Evolutionary conservation across 2,113 vertebrate species (phyloP), one percentile per base, ranked within the genome.

Genomic region (Lepus timidus): DNA sequence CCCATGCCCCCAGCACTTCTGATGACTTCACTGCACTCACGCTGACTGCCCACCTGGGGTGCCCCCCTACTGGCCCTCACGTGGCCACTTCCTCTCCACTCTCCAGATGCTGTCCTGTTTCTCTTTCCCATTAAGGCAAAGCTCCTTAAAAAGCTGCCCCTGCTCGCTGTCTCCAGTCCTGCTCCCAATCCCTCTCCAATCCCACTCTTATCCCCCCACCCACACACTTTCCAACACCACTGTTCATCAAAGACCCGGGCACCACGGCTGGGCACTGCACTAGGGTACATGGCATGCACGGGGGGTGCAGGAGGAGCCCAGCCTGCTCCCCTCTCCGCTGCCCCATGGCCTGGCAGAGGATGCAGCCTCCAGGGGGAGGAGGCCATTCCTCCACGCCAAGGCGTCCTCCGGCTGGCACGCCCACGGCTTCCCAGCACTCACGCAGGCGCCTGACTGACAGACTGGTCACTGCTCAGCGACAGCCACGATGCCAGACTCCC

Each of bases 201-300:
- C 67, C 33, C 68, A 17, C 7, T 29, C 82, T 25, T 9, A n/a
- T 11, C 29, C 27, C n/a, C n/a, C 44, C 39, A 29, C 19, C 23
- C 22, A 62, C 68, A 55, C 17, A 31, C 29, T 36, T 10, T 22
- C 39, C 25, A 52, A n/a, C 1, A 2, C 70, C 25, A 74, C 29
- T 61, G 17, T 25, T 68, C 51, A 68, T 55, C 49, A n/a, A 64
- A 61, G 65, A 31, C 70, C 31, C 31, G 16, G n/a, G 3, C 76
- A 80, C 73, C 64, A 65, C 58, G 82, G 44, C 0, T 36, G 31
- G 52, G 22, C 84, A 58, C 75, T 17, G 29, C 61, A 29, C 74
- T n/a, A 36, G 17, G 17, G 1, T 2, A 7, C 79, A 16, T 7
- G 0, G 31, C 7, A 23, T 36, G 8, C 65, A 49, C 36, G 5